Evolutionary conservation across 2,797 vertebrate genomes (phyloP).

Genomic region (Myotis findleyi): DNA sequence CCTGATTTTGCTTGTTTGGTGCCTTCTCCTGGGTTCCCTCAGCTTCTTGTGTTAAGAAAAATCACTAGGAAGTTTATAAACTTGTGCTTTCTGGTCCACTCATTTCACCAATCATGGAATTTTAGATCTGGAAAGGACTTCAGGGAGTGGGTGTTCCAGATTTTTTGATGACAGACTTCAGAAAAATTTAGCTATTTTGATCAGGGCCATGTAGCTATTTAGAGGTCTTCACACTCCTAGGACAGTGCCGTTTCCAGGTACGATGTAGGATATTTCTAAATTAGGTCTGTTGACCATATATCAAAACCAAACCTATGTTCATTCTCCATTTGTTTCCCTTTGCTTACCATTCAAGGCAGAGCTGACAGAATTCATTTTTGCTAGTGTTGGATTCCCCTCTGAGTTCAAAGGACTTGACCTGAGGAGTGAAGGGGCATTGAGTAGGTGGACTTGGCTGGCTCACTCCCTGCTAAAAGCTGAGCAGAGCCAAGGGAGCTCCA

Average conservation of each 20-base stretch:
- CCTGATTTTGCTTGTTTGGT: neutral
- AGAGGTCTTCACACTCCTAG: neutral
- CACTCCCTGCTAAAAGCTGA: neutral
- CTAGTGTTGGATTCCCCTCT: neutral
- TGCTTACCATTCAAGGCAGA: slow-evolving; percentile 8
- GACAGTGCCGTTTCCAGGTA: neutral
- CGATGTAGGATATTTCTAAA: neutral
- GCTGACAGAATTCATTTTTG: neutral
- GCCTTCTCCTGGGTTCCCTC: neutral
- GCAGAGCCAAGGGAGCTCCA: neutral
- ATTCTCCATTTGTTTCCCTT: slow-evolving; percentile 14
- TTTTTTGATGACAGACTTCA: slow-evolving; percentile 10
- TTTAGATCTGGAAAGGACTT: slow-evolving; percentile 34
- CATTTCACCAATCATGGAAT: neutral
- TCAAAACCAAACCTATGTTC: neutral
- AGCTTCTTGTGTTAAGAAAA: neutral
- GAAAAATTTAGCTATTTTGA: neutral
- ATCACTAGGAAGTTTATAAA: slow-evolving; percentile 4
- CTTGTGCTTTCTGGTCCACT: neutral
- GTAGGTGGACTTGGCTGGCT: neutral
- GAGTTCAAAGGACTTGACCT: neutral
- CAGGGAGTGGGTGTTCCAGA: neutral
- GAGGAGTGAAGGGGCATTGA: neutral
- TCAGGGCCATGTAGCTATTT: neutral
- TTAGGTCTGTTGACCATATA: neutral